phyloP scores from a whole-genome alignment of 92 coral and sea anemone species.

The Umimayanthus kanabou region DNA sequence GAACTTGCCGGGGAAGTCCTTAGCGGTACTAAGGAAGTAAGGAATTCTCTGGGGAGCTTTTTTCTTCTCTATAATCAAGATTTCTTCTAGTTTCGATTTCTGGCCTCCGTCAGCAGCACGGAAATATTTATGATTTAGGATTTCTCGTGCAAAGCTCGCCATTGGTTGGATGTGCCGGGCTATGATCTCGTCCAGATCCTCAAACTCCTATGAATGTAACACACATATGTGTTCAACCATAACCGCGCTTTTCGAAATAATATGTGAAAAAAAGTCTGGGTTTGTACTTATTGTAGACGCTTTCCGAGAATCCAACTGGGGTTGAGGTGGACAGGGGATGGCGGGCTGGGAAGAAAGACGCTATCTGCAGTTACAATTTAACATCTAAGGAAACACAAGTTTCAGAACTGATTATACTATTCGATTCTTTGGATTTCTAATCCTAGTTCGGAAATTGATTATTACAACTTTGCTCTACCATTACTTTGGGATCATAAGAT shows the following conservation, averaged over 20 bases:
- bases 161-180: constrained; percentile 98
- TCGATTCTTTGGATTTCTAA: no score
- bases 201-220: constrained; percentile 76
- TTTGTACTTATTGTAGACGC: no score
- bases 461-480: no score
- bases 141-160: constrained; percentile 91
- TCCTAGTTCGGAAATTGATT: no score
- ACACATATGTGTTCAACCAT: background rate
- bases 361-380: background rate
- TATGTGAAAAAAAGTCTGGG: no score
- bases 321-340: background rate
- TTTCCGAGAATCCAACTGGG: no score
- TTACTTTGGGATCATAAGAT: no score
- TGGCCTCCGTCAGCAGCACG: constrained; percentile 82
- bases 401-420: no score
- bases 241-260: background rate
- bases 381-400: no score
- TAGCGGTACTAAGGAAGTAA: constrained; percentile 75
- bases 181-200: constrained; percentile 97
- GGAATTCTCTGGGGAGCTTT: constrained; percentile 93
- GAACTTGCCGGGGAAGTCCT: constrained; percentile 95
- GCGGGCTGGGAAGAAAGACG: no score
- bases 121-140: constrained; percentile 83
- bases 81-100: constrained; percentile 78
- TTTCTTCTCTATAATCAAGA: constrained; percentile 72